Evolutionary conservation across 2,797 vertebrate genomes (phyloP).

Genomic region (Pangasius larnaudii): DNA sequence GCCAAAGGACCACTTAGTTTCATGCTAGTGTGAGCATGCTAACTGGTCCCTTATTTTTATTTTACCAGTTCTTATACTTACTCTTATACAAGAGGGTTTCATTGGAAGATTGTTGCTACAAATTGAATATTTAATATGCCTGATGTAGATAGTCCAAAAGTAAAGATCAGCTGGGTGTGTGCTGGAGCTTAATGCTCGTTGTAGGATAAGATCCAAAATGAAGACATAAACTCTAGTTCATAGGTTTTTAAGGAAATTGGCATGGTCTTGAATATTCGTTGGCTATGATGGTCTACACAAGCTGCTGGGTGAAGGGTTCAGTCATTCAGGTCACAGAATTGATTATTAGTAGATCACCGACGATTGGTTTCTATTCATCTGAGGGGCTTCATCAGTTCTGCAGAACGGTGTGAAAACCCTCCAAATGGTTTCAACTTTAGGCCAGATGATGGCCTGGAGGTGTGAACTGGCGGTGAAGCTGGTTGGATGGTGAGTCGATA

Average conservation of each 20-base stretch:
- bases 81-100: not conserved
- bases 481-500: not conserved
- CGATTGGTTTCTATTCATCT: not conserved
- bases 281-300: not conserved
- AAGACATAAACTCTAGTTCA: not conserved
- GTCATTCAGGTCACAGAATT: not conserved
- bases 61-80: not conserved
- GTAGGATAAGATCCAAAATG: not conserved
- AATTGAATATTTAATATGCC: not conserved
- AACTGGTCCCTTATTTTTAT: not conserved
- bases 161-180: not conserved
- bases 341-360: not conserved
- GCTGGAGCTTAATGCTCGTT: too few relatives aligned
- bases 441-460: not conserved
- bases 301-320: not conserved
- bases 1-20: not conserved
- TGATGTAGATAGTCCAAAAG: not conserved
- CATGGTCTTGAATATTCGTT: not conserved
- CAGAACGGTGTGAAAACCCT: not conserved
- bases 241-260: not conserved
- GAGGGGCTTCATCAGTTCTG: not conserved
- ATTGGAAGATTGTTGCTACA: not conserved
- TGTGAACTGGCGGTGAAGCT: not conserved
- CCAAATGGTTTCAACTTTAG: too few relatives aligned
- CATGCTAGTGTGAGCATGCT: not conserved